phyloP scores from a whole-genome alignment of 2,888 invertebrate genomes.

The Harpalus rubripes region DNA sequence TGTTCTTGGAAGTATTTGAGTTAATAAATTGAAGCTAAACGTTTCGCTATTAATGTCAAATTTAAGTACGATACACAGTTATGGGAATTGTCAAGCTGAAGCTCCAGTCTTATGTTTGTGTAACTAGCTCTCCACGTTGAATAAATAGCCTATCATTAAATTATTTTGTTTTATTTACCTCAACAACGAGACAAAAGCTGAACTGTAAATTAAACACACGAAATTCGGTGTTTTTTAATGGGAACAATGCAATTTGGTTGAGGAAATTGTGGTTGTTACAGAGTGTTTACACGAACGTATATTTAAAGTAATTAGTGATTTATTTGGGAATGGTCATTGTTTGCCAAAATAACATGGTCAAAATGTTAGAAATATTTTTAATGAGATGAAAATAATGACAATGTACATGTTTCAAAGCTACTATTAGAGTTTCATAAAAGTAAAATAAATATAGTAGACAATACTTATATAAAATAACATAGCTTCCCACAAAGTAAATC shows the following conservation, averaged over 20 bases:
- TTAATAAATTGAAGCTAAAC: slow-evolving; percentile 49
- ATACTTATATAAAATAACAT: too few species aligned
- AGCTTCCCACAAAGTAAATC: too few species aligned
- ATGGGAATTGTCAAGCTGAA: slow-evolving; percentile 44
- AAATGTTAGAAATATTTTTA: not conserved
- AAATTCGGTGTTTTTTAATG: slow-evolving; percentile 31
- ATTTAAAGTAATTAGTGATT: not conserved
- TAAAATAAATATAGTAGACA: too few species aligned
- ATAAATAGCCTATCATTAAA: slow-evolving; percentile 52
- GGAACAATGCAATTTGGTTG: slow-evolving; percentile 15
- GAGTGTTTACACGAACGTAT: not conserved
- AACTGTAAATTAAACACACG: slow-evolving; percentile 37
- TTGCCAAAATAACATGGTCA: not conserved
- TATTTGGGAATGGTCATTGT: not conserved
- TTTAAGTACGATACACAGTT: slow-evolving; percentile 28
- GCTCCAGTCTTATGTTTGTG: slow-evolving; percentile 3
- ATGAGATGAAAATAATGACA: not conserved
- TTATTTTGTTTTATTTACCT: slow-evolving; percentile 46
- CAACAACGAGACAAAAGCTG: slow-evolving; percentile 20
- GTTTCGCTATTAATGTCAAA: slow-evolving; percentile 38
- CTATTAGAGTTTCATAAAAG: too few species aligned
- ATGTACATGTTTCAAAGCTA: too few species aligned
- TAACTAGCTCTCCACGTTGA: slow-evolving; percentile 38
- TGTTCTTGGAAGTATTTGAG: slow-evolving; percentile 30
- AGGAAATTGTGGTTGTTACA: slow-evolving; percentile 28